phyloP scores from a whole-genome alignment of 2,113 vertebrate species.

The Cyanistes caeruleus region DNA sequence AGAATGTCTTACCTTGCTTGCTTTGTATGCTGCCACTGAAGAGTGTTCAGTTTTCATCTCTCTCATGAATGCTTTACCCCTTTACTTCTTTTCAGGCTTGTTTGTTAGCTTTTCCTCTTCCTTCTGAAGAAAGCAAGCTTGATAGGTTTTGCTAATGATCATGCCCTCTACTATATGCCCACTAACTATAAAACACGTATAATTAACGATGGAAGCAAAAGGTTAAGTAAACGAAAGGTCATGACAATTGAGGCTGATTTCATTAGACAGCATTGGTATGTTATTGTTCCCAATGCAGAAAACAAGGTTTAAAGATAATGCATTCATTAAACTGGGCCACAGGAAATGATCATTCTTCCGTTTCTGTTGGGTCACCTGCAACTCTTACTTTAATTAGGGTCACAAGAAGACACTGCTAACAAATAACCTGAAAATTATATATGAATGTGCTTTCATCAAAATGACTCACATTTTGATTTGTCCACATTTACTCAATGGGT shows the following conservation, averaged over 20 bases:
- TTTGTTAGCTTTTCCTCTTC: conserved; percentile 1
- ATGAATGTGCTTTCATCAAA: neutral
- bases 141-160: conserved; percentile 24
- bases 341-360: conserved; percentile 6
- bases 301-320: conserved; percentile 33
- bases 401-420: neutral
- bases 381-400: conserved; percentile 34
- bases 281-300: conserved; percentile 58
- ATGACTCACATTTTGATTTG: neutral
- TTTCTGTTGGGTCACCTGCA: conserved; percentile 40
- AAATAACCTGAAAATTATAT: neutral
- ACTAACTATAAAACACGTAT: conserved; percentile 2
- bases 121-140: conserved; percentile 34
- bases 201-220: conserved; percentile 57
- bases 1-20: neutral
- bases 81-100: neutral
- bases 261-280: conserved; percentile 38
- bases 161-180: neutral
- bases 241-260: conserved; percentile 54
- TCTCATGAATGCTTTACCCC: neutral
- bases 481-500: neutral
- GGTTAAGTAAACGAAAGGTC: conserved; percentile 57
- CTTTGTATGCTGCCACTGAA: neutral
- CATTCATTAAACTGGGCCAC: conserved; percentile 25
- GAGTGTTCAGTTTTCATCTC: neutral